phyloP scores from a whole-genome alignment of 1,140 invertebrate species.

The Lasioglossum baleicum region DNA sequence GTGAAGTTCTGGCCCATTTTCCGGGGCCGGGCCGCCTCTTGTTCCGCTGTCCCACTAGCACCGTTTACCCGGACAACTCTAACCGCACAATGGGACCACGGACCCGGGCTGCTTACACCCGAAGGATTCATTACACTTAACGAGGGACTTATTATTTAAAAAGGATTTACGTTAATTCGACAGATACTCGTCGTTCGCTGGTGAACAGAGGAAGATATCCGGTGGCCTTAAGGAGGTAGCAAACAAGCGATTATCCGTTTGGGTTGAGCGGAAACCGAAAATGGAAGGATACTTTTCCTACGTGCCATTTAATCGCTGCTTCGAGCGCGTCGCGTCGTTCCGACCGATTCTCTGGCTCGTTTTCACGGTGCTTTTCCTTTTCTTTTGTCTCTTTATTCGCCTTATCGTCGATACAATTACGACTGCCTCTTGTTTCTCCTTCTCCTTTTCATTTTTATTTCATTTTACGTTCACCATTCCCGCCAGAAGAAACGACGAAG shows the following conservation, averaged over 20 bases:
- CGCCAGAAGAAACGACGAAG: background rate
- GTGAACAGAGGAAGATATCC: background rate
- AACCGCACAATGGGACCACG: background rate
- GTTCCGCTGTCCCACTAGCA: constrained; percentile 5
- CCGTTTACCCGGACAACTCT: background rate
- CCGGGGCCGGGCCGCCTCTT: background rate
- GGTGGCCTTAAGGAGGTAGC: constrained; percentile 35
- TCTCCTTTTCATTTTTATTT: too few species aligned
- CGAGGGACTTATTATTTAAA: constrained; percentile 72
- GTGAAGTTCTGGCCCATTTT: constrained; percentile 41
- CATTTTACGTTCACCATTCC: too few species aligned
- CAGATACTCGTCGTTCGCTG: constrained; percentile 16
- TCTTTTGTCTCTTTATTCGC: too few species aligned
- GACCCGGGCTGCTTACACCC: background rate
- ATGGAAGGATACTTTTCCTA: constrained; percentile 4
- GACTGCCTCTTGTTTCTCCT: background rate
- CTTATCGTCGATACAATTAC: constrained; percentile 9
- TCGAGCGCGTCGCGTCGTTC: background rate
- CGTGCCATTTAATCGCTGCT: constrained; percentile 30
- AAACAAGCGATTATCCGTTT: constrained; percentile 68
- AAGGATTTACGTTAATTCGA: constrained; percentile 71
- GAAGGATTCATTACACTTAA: constrained; percentile 69
- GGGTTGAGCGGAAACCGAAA: constrained; percentile 33
- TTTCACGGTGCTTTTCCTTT: background rate
- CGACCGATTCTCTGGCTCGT: background rate